Conservation (phyloP, 2,797 vertebrate genomes). For the Sebastes vulpes region DNA sequence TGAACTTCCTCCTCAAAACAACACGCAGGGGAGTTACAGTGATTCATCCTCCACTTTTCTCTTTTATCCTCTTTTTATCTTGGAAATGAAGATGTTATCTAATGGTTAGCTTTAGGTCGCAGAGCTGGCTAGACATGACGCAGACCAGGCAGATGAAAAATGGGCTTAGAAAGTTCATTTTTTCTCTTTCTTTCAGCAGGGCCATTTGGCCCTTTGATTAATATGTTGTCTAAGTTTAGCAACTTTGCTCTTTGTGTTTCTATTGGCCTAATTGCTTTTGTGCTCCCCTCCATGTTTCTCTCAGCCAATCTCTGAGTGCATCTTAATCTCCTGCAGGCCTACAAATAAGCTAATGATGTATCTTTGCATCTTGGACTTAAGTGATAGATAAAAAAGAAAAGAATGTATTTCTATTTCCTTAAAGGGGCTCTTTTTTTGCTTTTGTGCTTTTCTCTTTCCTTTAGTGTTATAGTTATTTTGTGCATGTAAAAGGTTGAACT, state of each 20-base stretch:
- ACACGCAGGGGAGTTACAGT: slow-evolving; percentile 30
- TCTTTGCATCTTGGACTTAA: slow-evolving; percentile 24
- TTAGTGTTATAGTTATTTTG: no score
- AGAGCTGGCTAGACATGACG: slow-evolving; percentile 44
- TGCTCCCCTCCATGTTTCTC: slow-evolving; percentile 35
- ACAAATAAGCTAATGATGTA: slow-evolving; percentile 34
- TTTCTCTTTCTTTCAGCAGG: slow-evolving; percentile 43
- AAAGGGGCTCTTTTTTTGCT: no score
- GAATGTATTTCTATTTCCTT: not conserved
- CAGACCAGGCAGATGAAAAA: slow-evolving; percentile 64
- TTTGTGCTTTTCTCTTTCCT: no score
- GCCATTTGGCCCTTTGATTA: slow-evolving; percentile 58
- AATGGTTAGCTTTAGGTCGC: slow-evolving; percentile 67
- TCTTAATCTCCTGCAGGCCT: slow-evolving; percentile 47
- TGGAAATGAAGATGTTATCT: slow-evolving; percentile 74
- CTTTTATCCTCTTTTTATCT: slow-evolving; percentile 44
- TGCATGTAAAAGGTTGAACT: no score
- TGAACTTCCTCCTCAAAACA: slow-evolving; percentile 55
- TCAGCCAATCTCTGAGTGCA: slow-evolving; percentile 28
- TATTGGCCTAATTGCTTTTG: slow-evolving; percentile 52
- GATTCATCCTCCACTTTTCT: slow-evolving; percentile 45
- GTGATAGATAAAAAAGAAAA: not conserved
- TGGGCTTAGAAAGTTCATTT: slow-evolving; percentile 37
- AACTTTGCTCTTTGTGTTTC: slow-evolving; percentile 49
- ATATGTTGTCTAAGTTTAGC: slow-evolving; percentile 59